These are phyloP conservation scores for Fukomys damarensis DNA, from an alignment of 2,113 vertebrate genomes.

Conservation along the genomic window DNA sequence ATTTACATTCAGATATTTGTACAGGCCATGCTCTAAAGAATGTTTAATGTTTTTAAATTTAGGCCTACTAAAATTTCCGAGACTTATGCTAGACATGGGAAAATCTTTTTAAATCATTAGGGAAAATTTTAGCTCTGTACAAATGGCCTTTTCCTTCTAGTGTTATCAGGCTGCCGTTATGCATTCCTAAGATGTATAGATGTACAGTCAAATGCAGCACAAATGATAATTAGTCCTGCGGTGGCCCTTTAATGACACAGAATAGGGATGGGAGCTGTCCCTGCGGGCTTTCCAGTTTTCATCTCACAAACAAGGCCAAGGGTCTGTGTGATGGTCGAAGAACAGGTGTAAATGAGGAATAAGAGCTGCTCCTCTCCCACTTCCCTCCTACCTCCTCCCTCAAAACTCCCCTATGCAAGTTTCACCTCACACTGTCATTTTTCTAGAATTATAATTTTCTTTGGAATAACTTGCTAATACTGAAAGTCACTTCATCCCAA, in stretches of 20 bases:
- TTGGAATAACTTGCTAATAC: background rate
- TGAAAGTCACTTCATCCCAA: constrained; percentile 31
- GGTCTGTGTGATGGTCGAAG: background rate
- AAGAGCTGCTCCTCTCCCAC: background rate
- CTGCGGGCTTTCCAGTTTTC: background rate
- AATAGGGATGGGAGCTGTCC: background rate
- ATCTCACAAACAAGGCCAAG: background rate
- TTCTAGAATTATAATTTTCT: constrained; percentile 5
- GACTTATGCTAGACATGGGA: background rate
- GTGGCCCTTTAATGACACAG: background rate
- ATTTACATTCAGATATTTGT: background rate
- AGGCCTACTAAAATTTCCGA: background rate
- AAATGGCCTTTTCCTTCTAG: background rate
- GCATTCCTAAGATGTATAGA: background rate
- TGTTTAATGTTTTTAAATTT: background rate
- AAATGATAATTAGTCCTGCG: background rate
- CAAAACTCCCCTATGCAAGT: background rate
- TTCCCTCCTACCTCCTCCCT: too few relatives aligned
- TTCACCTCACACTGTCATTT: background rate
- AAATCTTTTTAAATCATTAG: background rate
- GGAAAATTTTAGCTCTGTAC: background rate
- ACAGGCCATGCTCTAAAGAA: background rate
- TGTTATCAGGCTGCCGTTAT: background rate
- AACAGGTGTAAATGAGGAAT: background rate
- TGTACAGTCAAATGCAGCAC: background rate